These are phyloP conservation scores for Podarcis raffonei DNA, from an alignment of 2,113 vertebrate genomes.

Conservation along the genomic window DNA sequence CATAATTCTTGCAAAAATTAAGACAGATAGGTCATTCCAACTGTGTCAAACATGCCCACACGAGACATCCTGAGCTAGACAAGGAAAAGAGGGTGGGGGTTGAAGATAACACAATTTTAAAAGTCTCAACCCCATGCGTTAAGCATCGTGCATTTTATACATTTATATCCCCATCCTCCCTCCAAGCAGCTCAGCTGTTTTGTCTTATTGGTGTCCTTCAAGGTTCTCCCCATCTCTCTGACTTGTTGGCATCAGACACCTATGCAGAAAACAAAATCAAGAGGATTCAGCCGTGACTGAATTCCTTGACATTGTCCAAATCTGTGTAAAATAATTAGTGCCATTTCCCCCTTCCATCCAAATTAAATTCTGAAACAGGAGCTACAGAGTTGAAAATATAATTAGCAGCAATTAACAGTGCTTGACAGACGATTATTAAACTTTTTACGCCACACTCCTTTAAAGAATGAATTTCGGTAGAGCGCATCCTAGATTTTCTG, in stretches of 20 bases:
- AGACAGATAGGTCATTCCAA: neutral
- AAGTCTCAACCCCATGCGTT: neutral
- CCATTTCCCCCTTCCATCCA: slow-evolving; percentile 51
- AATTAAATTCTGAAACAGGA: slow-evolving; percentile 66
- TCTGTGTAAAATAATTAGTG: slow-evolving; percentile 61
- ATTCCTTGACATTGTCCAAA: slow-evolving; percentile 57
- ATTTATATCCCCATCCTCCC: neutral
- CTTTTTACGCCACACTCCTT: slow-evolving; percentile 58
- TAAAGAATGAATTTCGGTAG: slow-evolving; percentile 32
- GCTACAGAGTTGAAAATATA: slow-evolving; percentile 56
- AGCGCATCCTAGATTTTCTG: slow-evolving; percentile 53
- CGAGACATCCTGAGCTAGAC: neutral
- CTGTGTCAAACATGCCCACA: neutral
- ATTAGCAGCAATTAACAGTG: slow-evolving; percentile 61
- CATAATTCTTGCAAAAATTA: slow-evolving; percentile 22
- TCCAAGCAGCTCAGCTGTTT: neutral
- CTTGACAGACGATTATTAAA: slow-evolving; percentile 67
- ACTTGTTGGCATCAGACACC: slow-evolving; percentile 50
- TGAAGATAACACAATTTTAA: neutral
- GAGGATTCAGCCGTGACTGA: slow-evolving; percentile 50
- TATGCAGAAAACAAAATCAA: slow-evolving; percentile 59
- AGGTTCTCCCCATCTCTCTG: slow-evolving; percentile 42
- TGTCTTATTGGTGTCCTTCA: slow-evolving; percentile 23
- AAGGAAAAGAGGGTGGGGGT: no score
- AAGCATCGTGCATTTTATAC: slow-evolving; percentile 17